These are phyloP conservation scores for Gasterosteus nipponicus DNA, from an alignment of 2,113 vertebrate species.

Conservation along the genomic window DNA sequence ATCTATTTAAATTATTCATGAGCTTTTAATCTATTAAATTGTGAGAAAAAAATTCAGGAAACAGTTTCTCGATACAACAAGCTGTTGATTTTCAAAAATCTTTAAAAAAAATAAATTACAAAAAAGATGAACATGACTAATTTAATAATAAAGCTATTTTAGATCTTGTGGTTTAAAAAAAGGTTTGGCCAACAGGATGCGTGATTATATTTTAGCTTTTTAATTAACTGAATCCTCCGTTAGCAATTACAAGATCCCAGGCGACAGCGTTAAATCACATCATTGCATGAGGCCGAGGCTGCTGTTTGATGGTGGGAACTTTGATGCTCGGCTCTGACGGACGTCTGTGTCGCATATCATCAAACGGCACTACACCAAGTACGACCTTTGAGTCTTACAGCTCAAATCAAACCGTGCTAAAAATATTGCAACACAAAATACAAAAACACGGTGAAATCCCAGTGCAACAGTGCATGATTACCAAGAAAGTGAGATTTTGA, in stretches of 20 bases:
- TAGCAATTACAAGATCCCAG: conserved; percentile 16
- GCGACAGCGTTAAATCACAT: conserved; percentile 49
- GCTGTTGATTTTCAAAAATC: not conserved
- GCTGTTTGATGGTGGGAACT: conserved; percentile 27
- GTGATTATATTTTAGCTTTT: not conserved
- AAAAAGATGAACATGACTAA: not conserved
- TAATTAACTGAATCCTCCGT: conserved; percentile 18
- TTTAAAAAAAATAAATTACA: not conserved
- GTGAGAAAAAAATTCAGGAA: not conserved
- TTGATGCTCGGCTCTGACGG: conserved; percentile 34
- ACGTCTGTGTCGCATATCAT: conserved; percentile 22
- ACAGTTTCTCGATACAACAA: not conserved
- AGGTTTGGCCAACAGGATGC: conserved; percentile 22
- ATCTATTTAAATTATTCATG: not conserved
- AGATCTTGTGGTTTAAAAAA: conserved; percentile 21
- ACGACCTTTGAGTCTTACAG: conserved; percentile 12
- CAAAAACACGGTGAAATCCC: not conserved
- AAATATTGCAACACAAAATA: conserved; percentile 28
- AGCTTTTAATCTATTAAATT: conserved; percentile 16
- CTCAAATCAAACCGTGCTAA: conserved; percentile 31
- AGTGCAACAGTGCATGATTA: conserved; percentile 13
- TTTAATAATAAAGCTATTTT: conserved; percentile 9
- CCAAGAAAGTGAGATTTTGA: conserved; percentile 36
- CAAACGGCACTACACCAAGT: conserved; percentile 15
- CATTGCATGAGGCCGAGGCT: conserved; percentile 24